Base-by-base conservation (phyloP, 2,113 vertebrate genomes). In the Danionella cerebrum region DNA sequence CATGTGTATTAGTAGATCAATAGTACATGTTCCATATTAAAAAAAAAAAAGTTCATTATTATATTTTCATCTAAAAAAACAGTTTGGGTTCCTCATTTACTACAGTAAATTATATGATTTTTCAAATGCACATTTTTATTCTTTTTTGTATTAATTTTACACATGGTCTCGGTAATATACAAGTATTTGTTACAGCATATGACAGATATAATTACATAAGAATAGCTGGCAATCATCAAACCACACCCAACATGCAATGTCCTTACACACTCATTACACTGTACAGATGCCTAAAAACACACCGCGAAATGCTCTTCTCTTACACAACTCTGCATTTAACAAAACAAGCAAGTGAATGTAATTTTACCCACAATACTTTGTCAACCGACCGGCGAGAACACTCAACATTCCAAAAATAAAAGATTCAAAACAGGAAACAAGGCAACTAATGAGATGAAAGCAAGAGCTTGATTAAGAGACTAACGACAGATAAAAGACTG, bases 171-270 rank as follows among this genome's bases (percentile, higher is more conserved):
- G 73, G 74, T 86, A 84, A 81, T 82, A 82, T 87, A 90, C 88
- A 90, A 76, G 76, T 82, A 75, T 85, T 82, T 86, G 80, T 83
- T 86, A 86, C 85, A 82, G 73, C 80, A 78, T 82, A 79, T 83
- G 78, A 86, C 83, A 78, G 76, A 81, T 79, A 70, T 81, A 82
- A 87, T 84, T 80, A 86, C 83, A 86, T 77, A 76, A 79, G 70
- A 72, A 66, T 68, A 71, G 52, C 76, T 69, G 73, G 67, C 69
- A 53, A 52, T 52, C 31, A 63, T 22, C 53, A 64, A 44, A 38
- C 51, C 51, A 75, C 78, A 80, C 29, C 1, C 29, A 65, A 84
- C 82, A 77, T 82, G 79, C 84, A 84, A n/a, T 25, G 11, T 72
- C 38, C 31, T 76, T 38, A 63, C 2, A 29, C 57, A 70, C 74